Percentiles rank a stretch among this genome's conserved stretches.
phyloP scores from a whole-genome alignment of 2,797 vertebrate genomes.

The Balearica regulorum region DNA sequence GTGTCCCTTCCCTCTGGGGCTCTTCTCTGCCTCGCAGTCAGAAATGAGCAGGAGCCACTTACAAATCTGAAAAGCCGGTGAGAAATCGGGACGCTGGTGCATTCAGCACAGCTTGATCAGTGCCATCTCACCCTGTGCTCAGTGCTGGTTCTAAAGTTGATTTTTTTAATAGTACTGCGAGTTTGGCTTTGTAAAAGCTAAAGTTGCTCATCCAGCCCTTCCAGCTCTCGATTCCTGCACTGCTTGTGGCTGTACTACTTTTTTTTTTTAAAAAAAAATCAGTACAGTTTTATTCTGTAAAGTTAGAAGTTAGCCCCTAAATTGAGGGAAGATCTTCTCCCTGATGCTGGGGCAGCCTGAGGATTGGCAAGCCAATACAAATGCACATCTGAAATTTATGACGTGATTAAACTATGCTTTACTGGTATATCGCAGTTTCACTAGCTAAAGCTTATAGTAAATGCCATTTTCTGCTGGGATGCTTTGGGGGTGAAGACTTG shows the following conservation, averaged over 20 bases:
- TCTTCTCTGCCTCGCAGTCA: fast-evolving
- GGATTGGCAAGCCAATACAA: background rate
- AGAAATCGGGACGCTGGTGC: background rate
- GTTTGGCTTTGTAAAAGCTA: background rate
- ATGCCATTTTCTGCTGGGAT: background rate
- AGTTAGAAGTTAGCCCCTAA: background rate
- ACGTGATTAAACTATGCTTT: background rate
- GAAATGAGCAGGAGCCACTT: background rate
- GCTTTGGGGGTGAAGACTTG: background rate
- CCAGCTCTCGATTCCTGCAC: background rate
- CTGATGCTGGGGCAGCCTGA: background rate
- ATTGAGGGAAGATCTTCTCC: background rate
- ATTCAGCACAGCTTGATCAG: background rate
- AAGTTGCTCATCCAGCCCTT: background rate
- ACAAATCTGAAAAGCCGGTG: background rate
- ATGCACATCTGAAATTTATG: background rate
- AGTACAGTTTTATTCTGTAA: background rate
- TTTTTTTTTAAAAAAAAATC: background rate
- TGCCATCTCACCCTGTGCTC: fast-evolving
- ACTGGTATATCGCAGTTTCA: background rate
- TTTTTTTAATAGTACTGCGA: background rate
- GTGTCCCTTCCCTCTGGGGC: background rate
- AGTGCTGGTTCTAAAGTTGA: background rate
- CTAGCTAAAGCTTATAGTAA: background rate
- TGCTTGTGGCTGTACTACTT: background rate